Conservation (phyloP, 1,140 invertebrate genomes). For the Drosophila bipectinata region DNA sequence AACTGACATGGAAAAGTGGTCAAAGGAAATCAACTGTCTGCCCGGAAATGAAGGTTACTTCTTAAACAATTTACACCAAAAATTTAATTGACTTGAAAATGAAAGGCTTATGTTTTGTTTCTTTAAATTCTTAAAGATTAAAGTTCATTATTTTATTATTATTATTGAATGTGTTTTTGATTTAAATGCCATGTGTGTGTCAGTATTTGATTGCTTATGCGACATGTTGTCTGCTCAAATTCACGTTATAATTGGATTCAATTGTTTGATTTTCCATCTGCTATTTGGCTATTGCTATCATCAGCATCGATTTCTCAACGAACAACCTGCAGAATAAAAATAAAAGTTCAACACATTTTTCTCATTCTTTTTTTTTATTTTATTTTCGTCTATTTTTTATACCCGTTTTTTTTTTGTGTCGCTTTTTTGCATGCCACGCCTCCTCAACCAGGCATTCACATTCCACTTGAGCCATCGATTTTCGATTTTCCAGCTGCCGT, state of each 20-base stretch:
- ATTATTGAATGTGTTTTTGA: slow-evolving; percentile 2
- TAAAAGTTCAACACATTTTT: slow-evolving; percentile 21
- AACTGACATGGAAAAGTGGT: not conserved
- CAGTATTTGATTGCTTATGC: slow-evolving; percentile 28
- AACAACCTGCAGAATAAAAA: not conserved
- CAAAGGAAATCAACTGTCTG: not conserved
- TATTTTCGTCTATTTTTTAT: not conserved
- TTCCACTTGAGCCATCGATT: slow-evolving; percentile 64
- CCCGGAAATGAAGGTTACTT: no score
- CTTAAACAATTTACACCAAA: not conserved
- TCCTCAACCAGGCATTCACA: not conserved
- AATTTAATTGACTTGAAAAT: not conserved
- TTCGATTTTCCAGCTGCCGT: slow-evolving; percentile 54
- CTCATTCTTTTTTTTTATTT: not conserved
- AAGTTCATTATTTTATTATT: not conserved
- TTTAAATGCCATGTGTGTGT: not conserved
- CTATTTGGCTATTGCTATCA: slow-evolving; percentile 14
- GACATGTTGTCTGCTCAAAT: slow-evolving; percentile 35
- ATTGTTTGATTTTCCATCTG: slow-evolving; percentile 64
- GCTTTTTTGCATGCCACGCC: slow-evolving; percentile 17
- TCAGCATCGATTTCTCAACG: slow-evolving; percentile 18
- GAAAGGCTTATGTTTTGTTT: no score
- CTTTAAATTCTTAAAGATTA: not conserved
- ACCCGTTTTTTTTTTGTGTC: no score
- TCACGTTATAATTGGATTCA: slow-evolving; percentile 53